Conservation (phyloP, 2,113 vertebrate genomes). For the Notechis scutatus region DNA sequence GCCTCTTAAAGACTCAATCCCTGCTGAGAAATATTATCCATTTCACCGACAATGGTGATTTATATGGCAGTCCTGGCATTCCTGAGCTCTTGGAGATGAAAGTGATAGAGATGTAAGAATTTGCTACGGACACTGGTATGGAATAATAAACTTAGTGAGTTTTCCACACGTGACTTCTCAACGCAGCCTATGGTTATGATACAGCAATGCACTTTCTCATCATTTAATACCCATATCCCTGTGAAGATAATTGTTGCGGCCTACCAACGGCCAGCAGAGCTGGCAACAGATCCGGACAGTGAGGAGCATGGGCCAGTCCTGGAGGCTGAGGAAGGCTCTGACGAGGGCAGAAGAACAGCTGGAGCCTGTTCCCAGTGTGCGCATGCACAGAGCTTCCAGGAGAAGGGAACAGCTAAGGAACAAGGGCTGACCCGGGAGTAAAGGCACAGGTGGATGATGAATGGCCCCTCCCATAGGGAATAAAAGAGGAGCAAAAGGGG, state of each 20-base stretch:
- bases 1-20: conserved; percentile 35
- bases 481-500: too few species aligned
- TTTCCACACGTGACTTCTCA: background rate
- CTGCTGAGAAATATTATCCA: background rate
- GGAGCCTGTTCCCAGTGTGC: too few species aligned
- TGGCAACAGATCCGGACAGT: too few species aligned
- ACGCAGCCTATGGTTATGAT: conserved; percentile 27
- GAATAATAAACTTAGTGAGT: background rate
- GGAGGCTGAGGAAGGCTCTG: too few species aligned
- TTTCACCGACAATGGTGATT: background rate
- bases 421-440: too few species aligned
- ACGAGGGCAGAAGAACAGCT: too few species aligned
- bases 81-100: background rate
- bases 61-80: background rate
- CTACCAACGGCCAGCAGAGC: too few species aligned
- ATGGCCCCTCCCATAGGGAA: too few species aligned
- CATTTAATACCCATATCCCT: conserved; percentile 41
- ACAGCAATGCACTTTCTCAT: background rate
- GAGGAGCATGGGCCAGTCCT: too few species aligned
- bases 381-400: too few species aligned
- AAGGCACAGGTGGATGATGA: too few species aligned
- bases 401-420: too few species aligned
- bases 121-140: background rate
- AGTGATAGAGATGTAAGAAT: rapidly evolving
- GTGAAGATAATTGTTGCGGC: conserved; percentile 20